Conservation (phyloP, 2,797 vertebrate genomes). For the Crax fasciolata region DNA sequence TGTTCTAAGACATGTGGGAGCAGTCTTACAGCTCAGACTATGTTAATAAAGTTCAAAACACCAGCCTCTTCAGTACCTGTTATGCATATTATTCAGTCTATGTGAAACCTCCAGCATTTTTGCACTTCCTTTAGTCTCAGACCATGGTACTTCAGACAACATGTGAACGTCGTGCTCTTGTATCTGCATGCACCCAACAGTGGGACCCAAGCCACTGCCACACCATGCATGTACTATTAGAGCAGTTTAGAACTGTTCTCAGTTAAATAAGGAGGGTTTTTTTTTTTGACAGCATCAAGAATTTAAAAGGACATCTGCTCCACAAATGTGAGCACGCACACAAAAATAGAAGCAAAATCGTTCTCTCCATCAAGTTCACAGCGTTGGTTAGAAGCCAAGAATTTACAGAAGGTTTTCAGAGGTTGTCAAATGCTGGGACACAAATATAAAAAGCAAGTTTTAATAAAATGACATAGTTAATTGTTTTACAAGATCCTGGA, state of each 20-base stretch:
- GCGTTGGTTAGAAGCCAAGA: conserved; percentile 47
- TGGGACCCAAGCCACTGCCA: background rate
- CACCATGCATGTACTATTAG: background rate
- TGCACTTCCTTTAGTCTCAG: background rate
- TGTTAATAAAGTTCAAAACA: background rate
- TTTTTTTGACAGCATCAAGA: background rate
- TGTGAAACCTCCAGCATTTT: background rate
- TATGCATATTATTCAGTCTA: background rate
- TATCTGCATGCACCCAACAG: background rate
- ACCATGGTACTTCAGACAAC: background rate
- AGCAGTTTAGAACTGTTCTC: background rate
- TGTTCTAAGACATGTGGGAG: background rate
- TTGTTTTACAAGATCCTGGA: conserved; percentile 68
- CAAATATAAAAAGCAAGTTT: conserved; percentile 69
- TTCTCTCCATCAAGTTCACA: conserved; percentile 44
- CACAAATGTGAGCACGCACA: conserved; percentile 69
- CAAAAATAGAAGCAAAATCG: conserved; percentile 52
- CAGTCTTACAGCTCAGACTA: background rate
- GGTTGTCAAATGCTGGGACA: conserved; percentile 68
- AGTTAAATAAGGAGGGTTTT: background rate
- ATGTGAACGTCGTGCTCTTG: background rate
- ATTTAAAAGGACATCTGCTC: conserved; percentile 26
- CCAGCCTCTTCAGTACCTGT: background rate
- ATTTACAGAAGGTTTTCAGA: conserved; percentile 66
- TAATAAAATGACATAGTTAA: conserved; percentile 76